Conservation (phyloP, 2,888 invertebrate genomes). For the Cephus pulcher region DNA sequence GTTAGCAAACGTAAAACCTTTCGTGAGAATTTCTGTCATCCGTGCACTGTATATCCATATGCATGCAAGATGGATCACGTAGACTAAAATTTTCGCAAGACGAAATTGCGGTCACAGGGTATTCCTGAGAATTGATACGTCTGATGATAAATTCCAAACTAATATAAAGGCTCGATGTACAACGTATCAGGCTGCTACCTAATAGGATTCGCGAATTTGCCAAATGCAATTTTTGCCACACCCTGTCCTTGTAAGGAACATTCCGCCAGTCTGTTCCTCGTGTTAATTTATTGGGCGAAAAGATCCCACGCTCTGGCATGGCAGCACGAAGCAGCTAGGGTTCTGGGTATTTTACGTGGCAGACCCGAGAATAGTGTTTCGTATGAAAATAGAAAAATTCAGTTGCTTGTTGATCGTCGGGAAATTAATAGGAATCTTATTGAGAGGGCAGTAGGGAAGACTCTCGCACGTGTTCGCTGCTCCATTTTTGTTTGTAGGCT, state of each 20-base stretch:
- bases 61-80: background rate
- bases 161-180: background rate
- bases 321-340: background rate
- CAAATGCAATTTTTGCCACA: slow-evolving; percentile 10
- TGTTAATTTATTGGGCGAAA: slow-evolving; percentile 23
- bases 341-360: background rate
- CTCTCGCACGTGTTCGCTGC: background rate
- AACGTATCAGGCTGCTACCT: background rate
- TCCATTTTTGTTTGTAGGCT: background rate
- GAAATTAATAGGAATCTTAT: background rate
- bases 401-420: background rate
- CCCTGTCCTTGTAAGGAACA: slow-evolving; percentile 7
- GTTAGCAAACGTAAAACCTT: background rate
- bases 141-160: background rate
- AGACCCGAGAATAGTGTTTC: background rate
- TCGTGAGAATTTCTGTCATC: background rate
- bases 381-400: background rate
- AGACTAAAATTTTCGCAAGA: background rate
- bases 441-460: background rate
- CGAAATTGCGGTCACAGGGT: background rate
- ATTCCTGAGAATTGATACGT: background rate
- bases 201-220: slow-evolving; percentile 2
- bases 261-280: background rate
- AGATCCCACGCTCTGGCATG: background rate
- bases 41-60: background rate